phyloP scores from a whole-genome alignment of 2,797 vertebrate species.

The Cichlasoma orientale region DNA sequence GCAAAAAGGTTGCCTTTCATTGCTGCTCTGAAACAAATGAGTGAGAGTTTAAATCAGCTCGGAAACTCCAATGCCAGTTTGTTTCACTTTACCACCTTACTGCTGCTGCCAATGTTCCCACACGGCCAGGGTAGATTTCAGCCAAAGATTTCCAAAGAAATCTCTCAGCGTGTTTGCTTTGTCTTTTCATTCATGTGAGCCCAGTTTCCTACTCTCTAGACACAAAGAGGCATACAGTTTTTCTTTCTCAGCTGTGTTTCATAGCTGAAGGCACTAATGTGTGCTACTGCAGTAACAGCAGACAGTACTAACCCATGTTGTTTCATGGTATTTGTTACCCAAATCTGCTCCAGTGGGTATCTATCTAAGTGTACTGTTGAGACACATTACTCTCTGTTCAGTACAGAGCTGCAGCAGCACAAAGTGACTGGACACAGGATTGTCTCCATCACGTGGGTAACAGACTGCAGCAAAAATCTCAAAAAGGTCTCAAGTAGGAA shows the following conservation, averaged over 20 bases:
- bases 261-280: conserved; percentile 16
- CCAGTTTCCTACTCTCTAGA: not conserved
- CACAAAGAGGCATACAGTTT: not conserved
- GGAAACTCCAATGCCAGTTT: not conserved
- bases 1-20: conserved; percentile 8
- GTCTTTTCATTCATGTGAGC: not conserved
- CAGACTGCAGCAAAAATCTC: conserved; percentile 18
- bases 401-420: conserved; percentile 7
- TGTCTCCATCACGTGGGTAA: not conserved
- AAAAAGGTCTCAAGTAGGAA: not conserved
- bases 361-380: conserved; percentile 31
- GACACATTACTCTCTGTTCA: conserved; percentile 27
- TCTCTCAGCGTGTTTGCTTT: conserved; percentile 1
- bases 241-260: not conserved
- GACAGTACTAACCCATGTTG: conserved; percentile 22
- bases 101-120: not conserved
- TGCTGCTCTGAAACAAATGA: not conserved
- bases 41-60: not conserved
- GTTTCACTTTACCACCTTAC: not conserved
- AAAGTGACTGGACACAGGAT: conserved; percentile 13
- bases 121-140: not conserved
- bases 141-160: conserved; percentile 15
- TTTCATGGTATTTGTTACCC: conserved; percentile 14
- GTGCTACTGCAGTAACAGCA: conserved; percentile 14
- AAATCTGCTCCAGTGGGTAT: conserved; percentile 32